Conservation (phyloP, 2,113 vertebrate genomes). For the Edolisoma coerulescens region DNA sequence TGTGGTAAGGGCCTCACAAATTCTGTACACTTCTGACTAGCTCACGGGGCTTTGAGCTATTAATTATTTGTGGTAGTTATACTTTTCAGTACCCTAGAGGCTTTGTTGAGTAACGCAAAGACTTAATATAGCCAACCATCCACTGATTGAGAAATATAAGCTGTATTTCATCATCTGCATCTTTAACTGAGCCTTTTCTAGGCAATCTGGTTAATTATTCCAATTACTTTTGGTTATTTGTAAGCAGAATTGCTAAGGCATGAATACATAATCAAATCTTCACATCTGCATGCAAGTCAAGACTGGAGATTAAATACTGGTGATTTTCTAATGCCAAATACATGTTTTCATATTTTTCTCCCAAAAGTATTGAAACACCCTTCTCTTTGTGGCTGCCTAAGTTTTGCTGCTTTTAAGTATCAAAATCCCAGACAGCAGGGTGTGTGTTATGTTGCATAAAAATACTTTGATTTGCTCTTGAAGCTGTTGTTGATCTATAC, state of each 20-base stretch:
- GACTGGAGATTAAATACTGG: conserved; percentile 26
- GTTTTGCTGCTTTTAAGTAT: background rate
- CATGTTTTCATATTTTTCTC: background rate
- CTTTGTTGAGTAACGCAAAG: conserved; percentile 39
- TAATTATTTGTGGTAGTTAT: conserved; percentile 31
- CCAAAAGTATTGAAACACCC: background rate
- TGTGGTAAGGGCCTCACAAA: background rate
- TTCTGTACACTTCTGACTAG: background rate
- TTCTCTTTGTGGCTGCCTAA: background rate
- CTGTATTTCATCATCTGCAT: conserved; percentile 4
- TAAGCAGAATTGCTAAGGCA: conserved; percentile 38
- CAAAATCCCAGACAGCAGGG: background rate
- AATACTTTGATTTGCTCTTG: background rate
- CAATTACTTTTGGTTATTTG: conserved; percentile 44
- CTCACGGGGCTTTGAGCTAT: background rate
- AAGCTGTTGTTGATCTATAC: background rate
- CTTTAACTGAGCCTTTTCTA: conserved; percentile 38
- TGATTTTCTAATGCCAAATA: conserved; percentile 3
- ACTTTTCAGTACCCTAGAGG: conserved; percentile 40
- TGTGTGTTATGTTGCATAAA: background rate
- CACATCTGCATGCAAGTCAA: conserved; percentile 38
- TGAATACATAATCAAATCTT: conserved; percentile 47
- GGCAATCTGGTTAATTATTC: conserved; percentile 52
- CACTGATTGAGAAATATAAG: conserved; percentile 28
- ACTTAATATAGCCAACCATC: conserved; percentile 31